A percentile compares a stretch with the other conserved stretches of the same genome.
phyloP scores from a whole-genome alignment of 2,888 invertebrate genomes.

The Drosophila kambysellisi region DNA sequence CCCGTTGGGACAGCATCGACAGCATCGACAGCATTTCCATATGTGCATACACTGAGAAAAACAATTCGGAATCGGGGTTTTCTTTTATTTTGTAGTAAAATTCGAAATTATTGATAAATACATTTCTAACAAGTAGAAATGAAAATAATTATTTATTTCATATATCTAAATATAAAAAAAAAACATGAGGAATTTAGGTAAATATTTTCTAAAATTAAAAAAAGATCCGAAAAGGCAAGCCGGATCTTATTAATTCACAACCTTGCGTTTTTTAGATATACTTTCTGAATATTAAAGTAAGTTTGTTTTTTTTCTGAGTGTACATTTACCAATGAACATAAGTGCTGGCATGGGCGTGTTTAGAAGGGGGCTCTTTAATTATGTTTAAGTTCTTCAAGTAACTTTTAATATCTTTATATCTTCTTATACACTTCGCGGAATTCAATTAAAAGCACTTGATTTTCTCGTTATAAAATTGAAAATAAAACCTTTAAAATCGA shows the following conservation, averaged over 20 bases:
- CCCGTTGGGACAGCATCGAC: slow-evolving; percentile 36
- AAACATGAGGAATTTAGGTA: too few relatives aligned
- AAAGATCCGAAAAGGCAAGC: neutral
- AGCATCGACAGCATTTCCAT: slow-evolving; percentile 23
- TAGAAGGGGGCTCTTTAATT: neutral
- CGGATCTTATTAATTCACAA: neutral
- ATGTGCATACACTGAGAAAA: neutral
- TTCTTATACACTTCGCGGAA: neutral
- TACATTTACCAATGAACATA: neutral
- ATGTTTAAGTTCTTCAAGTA: neutral
- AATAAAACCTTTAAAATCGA: too few relatives aligned
- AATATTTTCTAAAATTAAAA: neutral
- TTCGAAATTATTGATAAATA: neutral
- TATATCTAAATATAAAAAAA: neutral
- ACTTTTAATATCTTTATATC: neutral
- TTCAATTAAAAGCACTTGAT: too few relatives aligned
- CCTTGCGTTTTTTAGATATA: neutral
- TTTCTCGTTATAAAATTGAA: too few relatives aligned
- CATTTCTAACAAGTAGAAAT: neutral
- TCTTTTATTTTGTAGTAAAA: neutral
- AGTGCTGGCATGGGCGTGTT: neutral
- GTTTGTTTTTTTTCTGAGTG: neutral
- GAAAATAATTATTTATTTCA: neutral
- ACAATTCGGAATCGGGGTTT: neutral
- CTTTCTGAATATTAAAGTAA: neutral